phyloP scores from a whole-genome alignment of 2,888 invertebrate species.

The Leistus spinibarbis region DNA sequence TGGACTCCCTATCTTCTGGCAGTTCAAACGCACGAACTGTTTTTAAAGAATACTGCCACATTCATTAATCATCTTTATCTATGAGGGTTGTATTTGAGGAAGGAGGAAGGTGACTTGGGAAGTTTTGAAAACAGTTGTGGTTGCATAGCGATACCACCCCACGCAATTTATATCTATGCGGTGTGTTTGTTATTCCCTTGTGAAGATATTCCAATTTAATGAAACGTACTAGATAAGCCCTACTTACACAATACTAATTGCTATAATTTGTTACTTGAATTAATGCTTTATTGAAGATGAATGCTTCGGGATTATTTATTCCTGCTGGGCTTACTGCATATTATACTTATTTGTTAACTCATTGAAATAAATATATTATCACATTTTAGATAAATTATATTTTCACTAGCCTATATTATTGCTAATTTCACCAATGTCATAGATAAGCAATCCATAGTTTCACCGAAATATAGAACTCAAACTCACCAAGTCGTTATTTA shows the following conservation, averaged over 20 bases:
- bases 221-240: constrained; percentile 21
- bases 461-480: too few species aligned
- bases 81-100: neutral
- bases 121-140: constrained; percentile 23
- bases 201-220: constrained; percentile 18
- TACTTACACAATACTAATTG: constrained; percentile 36
- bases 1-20: neutral
- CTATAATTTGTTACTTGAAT: constrained; percentile 32
- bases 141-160: neutral
- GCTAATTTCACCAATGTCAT: too few species aligned
- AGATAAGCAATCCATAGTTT: too few species aligned
- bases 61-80: constrained; percentile 37
- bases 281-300: constrained; percentile 27
- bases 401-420: too few species aligned
- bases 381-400: too few species aligned
- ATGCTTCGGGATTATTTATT: constrained; percentile 19
- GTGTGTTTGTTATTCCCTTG: neutral
- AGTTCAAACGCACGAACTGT: neutral
- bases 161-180: neutral
- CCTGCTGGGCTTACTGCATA: constrained; percentile 4
- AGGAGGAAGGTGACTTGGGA: constrained; percentile 9
- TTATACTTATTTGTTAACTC: constrained; percentile 4
- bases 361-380: constrained; percentile 14
- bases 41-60: constrained; percentile 3
- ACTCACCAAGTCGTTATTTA: too few species aligned